These are phyloP conservation scores for Misgurnus anguillicaudatus DNA, from an alignment of 2,113 vertebrate species.

Conservation along the genomic window DNA sequence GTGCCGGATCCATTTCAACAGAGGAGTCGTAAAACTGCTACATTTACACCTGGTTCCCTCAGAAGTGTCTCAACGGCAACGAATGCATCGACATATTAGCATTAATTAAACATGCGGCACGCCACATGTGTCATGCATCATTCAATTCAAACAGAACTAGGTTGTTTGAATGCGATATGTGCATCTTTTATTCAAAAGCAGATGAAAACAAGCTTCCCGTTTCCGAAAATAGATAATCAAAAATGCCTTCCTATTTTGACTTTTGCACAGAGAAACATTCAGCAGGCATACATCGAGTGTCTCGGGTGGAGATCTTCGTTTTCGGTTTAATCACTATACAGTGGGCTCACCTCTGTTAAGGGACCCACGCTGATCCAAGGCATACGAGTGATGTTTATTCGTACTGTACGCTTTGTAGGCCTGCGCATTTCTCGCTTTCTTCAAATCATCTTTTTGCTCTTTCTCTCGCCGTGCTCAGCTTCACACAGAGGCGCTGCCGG, in stretches of 20 bases:
- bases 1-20: constrained; percentile 5
- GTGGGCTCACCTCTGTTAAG: constrained; percentile 10
- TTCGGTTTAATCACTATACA: constrained; percentile 18
- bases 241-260: not conserved
- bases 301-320: no score
- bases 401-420: constrained; percentile 23
- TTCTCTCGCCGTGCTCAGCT: constrained; percentile 28
- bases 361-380: not conserved
- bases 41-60: not conserved
- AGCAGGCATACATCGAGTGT: no score
- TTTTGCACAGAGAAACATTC: no score
- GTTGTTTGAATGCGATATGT: not conserved
- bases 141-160: constrained; percentile 1
- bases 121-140: constrained; percentile 12
- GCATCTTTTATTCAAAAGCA: not conserved
- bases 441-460: constrained; percentile 36
- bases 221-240: not conserved
- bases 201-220: not conserved
- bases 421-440: not conserved
- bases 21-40: constrained; percentile 25
- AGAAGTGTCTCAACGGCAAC: constrained; percentile 4
- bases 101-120: constrained; percentile 44
- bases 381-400: constrained; percentile 66
- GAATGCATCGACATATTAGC: constrained; percentile 22
- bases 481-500: constrained; percentile 62